Percentiles rank a stretch among this genome's conserved stretches.
Evolutionary conservation across 2,888 invertebrate genomes (phyloP).

Genomic region (Tipula confusa): DNA sequence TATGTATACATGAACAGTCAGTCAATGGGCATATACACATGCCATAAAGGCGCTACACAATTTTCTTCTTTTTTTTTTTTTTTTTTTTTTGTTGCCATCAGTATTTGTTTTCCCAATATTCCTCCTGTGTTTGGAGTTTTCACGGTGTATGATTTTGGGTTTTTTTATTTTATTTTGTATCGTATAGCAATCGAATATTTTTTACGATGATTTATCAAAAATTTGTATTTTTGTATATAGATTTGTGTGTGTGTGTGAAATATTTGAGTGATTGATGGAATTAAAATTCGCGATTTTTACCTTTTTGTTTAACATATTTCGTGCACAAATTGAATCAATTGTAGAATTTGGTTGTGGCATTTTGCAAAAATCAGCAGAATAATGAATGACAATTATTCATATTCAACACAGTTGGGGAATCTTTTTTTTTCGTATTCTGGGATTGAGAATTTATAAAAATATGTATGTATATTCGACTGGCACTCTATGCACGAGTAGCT

Average conservation of each 20-base stretch:
- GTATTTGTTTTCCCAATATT: not conserved
- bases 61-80: not conserved
- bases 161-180: not conserved
- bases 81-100: too few relatives aligned
- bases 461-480: too few relatives aligned
- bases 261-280: not conserved
- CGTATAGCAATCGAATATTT: not conserved
- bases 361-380: not conserved
- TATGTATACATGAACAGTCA: not conserved
- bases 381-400: not conserved
- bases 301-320: not conserved
- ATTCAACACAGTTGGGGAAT: too few relatives aligned
- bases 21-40: not conserved
- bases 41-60: not conserved
- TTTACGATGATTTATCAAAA: slow-evolving; percentile 9
- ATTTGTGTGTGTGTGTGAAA: not conserved
- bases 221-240: not conserved
- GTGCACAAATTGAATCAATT: not conserved
- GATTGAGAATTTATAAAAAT: too few relatives aligned
- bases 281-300: not conserved
- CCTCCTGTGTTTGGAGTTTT: too few relatives aligned
- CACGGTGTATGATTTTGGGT: not conserved
- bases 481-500: too few relatives aligned
- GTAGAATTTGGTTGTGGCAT: not conserved
- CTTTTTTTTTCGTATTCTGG: too few relatives aligned